These are phyloP conservation scores for Lophochroa leadbeateri DNA, from an alignment of 2,113 vertebrate species.

Conservation along the genomic window DNA sequence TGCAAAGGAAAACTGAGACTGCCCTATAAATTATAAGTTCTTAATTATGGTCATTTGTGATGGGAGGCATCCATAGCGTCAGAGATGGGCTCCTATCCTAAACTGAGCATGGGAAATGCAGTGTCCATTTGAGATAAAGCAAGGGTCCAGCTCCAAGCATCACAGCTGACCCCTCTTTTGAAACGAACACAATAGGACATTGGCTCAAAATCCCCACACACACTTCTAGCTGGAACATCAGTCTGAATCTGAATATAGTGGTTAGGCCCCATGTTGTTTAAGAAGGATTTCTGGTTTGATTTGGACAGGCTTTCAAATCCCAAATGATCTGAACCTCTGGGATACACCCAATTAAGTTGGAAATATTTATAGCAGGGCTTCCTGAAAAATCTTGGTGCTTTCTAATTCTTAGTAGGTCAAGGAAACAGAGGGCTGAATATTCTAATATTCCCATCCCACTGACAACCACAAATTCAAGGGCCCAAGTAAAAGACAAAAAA, in stretches of 20 bases:
- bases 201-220: neutral
- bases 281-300: neutral
- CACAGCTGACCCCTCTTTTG: neutral
- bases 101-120: neutral
- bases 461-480: neutral
- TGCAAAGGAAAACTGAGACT: neutral
- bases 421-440: neutral
- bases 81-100: neutral
- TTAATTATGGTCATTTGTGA: neutral
- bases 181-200: neutral
- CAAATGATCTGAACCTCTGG: neutral
- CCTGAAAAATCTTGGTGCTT: neutral
- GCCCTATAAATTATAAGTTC: neutral
- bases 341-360: neutral
- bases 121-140: neutral
- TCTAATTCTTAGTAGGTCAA: neutral
- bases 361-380: constrained; percentile 25
- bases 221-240: neutral
- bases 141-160: neutral
- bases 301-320: neutral
- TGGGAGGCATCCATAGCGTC: neutral
- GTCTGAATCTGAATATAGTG: neutral
- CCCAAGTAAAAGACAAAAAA: neutral
- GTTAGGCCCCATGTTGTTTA: neutral
- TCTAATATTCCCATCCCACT: neutral